Evolutionary conservation across 2,888 invertebrate species (phyloP).

Genomic region (Campaea margaritaria): DNA sequence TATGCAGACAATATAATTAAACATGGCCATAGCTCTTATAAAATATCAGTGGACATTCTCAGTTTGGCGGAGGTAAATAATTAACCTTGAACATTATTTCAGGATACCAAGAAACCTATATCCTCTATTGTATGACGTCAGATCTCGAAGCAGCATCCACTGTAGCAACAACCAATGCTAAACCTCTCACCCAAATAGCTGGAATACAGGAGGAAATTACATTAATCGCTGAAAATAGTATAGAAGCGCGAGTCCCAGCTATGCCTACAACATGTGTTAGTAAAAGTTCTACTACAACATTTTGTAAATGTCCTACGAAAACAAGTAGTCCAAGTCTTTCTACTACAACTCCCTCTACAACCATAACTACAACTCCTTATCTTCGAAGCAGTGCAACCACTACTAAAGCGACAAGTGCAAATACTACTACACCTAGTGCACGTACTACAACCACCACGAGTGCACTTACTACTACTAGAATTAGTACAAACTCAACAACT

Average conservation of each 20-base stretch:
- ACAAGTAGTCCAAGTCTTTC: conserved; percentile 4
- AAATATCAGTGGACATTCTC: too few species aligned
- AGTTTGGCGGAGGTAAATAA: neutral
- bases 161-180: neutral
- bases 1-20: too few species aligned
- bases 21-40: too few species aligned
- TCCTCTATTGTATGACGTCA: conserved; percentile 48
- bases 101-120: conserved; percentile 55
- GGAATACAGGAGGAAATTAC: neutral
- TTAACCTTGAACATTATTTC: conserved; percentile 32
- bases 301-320: neutral
- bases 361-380: neutral
- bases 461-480: conserved; percentile 5
- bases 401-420: too few species aligned
- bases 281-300: conserved; percentile 5
- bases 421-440: conserved; percentile 1
- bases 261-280: conserved; percentile 6
- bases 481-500: conserved; percentile 6
- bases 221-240: conserved; percentile 13
- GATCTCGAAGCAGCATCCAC: conserved; percentile 32
- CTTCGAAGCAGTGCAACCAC: too few species aligned
- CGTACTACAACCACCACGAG: neutral
- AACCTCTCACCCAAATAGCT: neutral
- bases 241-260: neutral
- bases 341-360: conserved; percentile 3